Base-by-base conservation (phyloP, 2,797 vertebrate species). In the Typhlichthys eigenmanni region DNA sequence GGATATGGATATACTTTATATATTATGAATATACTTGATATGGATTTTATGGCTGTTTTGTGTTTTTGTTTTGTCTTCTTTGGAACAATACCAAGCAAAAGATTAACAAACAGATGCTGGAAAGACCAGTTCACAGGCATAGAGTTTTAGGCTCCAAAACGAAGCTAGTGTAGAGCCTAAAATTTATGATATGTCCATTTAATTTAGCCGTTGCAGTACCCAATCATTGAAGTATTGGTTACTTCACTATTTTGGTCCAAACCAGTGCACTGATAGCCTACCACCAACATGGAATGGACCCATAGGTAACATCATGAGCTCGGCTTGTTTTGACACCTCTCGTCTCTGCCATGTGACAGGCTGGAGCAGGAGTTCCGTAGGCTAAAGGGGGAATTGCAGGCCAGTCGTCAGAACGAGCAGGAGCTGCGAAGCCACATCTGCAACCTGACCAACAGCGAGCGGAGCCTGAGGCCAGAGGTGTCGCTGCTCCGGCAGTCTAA, bases 401-500 rank as follows among this genome's bases (percentile, higher is more conserved):
- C 74, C 1, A 93, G 91, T 81, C 83, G 89, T 64, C 93, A 93
- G 86, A 86, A 74, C 1, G 93, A 94, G 75, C 92, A 93, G 80
- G 93, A 94, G 80, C 84, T 94, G 62, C 82, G 90, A 16, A 93
- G 92, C 69, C 93, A 94, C 84, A 71, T 94, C 69, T 93, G 92
- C 70, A 93, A 93, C 87, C 57, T 94, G 60, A 93, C 90, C 54
- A 94, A 94, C 89, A 94, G 91, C 16, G 92, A 94, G 82, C 85
- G 91, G 75, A 93, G 92, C 84, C 82, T 94, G 78, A 90, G 91
- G 29, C 92, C 93, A 0, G 93, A 94, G 73, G 82, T 93, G 16
- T 88, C 91, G 5, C 89, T 94, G 74, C 91, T 94, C 65, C 82
- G 93, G 77, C 93, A 94, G 81, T 91, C 91, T 74, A 94, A 94